Evolutionary conservation across 2,888 invertebrate genomes (phyloP).

Genomic region (Drosophila percnosoma): DNA sequence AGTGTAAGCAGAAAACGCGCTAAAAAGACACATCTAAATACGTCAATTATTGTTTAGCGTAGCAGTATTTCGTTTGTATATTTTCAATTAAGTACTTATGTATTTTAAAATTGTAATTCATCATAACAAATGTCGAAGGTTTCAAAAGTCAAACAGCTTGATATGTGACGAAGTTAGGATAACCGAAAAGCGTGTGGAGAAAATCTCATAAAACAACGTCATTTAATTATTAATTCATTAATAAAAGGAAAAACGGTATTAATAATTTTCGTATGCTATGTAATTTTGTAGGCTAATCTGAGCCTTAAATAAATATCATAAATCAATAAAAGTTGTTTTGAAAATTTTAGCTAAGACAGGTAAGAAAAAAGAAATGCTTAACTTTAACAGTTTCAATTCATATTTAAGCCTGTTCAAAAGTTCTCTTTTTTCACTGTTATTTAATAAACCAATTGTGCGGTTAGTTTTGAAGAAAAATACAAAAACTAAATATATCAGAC

Average conservation of each 20-base stretch:
- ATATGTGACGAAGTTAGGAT: background rate
- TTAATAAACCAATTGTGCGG: background rate
- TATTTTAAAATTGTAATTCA: background rate
- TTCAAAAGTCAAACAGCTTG: background rate
- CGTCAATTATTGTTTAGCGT: slow-evolving; percentile 23
- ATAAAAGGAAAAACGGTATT: background rate
- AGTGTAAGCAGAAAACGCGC: slow-evolving; percentile 30
- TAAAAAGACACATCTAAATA: slow-evolving; percentile 17
- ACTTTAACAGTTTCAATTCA: background rate
- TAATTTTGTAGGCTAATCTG: background rate
- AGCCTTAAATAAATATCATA: background rate
- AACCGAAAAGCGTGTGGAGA: slow-evolving; percentile 2
- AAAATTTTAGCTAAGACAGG: slow-evolving; percentile 14
- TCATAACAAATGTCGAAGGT: background rate
- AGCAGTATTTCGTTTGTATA: slow-evolving; percentile 23
- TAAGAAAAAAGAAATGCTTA: slow-evolving; percentile 9
- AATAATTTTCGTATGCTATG: background rate
- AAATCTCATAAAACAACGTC: slow-evolving; percentile 1
- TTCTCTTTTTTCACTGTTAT: background rate
- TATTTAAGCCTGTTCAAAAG: background rate
- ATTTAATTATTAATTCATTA: background rate
- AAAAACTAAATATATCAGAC: background rate
- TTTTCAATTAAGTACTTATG: slow-evolving; percentile 3
- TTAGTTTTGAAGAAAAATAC: background rate
- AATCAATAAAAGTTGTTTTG: background rate